phyloP scores from a whole-genome alignment of 2,113 vertebrate species.

The Glaucomys volans region DNA sequence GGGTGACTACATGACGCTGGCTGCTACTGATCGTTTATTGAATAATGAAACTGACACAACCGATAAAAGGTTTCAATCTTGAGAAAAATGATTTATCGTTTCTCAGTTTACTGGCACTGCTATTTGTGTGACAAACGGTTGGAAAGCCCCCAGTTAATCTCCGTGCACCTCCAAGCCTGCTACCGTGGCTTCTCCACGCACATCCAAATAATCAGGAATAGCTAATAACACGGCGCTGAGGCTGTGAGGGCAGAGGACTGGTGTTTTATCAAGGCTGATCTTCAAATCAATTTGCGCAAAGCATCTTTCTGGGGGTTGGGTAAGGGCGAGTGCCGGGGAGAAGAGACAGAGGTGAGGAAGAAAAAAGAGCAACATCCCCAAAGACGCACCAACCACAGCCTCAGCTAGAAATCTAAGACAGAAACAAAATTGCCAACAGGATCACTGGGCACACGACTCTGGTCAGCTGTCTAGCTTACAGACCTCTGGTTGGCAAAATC shows the following conservation, averaged over 20 bases:
- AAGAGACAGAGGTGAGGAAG: neutral
- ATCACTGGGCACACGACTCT: neutral
- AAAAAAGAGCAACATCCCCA: neutral
- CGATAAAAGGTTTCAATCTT: constrained; percentile 97
- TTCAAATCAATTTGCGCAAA: constrained; percentile 74
- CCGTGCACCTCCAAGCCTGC: constrained; percentile 68
- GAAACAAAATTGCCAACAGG: constrained; percentile 46
- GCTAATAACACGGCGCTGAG: neutral
- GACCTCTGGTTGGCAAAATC: constrained; percentile 62
- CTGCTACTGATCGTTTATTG: constrained; percentile 93
- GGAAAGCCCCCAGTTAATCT: constrained; percentile 85
- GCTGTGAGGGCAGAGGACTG: constrained; percentile 59
- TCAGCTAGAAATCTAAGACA: neutral
- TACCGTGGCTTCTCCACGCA: constrained; percentile 62
- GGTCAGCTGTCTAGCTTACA: neutral
- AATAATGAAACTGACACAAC: constrained; percentile 97
- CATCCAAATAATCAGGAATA: constrained; percentile 77
- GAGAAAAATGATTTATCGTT: constrained; percentile 92
- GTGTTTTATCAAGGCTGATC: constrained; percentile 81
- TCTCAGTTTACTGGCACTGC: constrained; percentile 91
- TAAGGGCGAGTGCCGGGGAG: neutral
- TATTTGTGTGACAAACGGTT: constrained; percentile 92
- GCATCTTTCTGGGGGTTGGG: neutral
- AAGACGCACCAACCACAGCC: neutral
- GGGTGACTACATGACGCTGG: constrained; percentile 90